These are phyloP conservation scores for Synaphobranchus kaupii DNA, from an alignment of 2,797 vertebrate species.

Conservation along the genomic window DNA sequence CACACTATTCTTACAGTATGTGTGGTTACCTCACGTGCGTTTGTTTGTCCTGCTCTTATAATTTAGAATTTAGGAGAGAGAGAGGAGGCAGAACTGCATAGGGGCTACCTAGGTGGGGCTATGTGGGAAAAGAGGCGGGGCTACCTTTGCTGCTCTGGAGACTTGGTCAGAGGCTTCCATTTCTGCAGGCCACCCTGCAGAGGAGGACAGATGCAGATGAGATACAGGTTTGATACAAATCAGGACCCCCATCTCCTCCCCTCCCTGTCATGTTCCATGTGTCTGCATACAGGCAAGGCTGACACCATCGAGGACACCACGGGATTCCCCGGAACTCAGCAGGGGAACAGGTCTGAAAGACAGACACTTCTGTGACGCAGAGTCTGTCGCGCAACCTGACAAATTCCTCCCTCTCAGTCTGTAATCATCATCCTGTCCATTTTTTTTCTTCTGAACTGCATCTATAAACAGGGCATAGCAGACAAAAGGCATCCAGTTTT, in stretches of 20 bases:
- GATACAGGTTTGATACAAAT: slow-evolving; percentile 13
- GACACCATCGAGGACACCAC: neutral
- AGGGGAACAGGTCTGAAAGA: neutral
- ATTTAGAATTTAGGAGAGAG: neutral
- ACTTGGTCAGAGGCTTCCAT: slow-evolving; percentile 80
- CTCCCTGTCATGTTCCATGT: neutral
- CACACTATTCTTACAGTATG: no score
- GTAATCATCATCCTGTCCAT: neutral
- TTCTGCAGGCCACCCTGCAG: slow-evolving; percentile 74
- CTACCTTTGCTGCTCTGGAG: slow-evolving; percentile 87
- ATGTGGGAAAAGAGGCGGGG: neutral
- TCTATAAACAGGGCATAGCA: neutral
- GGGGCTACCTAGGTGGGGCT: no score
- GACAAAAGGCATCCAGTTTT: neutral
- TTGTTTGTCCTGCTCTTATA: no score
- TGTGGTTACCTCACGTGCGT: no score
- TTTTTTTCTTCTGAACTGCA: neutral
- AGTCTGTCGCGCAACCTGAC: neutral
- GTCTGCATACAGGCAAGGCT: neutral
- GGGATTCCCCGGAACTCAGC: neutral
- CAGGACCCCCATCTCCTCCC: neutral
- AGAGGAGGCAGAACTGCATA: neutral
- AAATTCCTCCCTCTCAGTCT: neutral
- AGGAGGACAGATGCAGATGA: slow-evolving; percentile 40
- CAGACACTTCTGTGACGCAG: neutral